Evolutionary conservation across 2,888 invertebrate genomes (phyloP).

Genomic region (Tanytarsus gracilentus): DNA sequence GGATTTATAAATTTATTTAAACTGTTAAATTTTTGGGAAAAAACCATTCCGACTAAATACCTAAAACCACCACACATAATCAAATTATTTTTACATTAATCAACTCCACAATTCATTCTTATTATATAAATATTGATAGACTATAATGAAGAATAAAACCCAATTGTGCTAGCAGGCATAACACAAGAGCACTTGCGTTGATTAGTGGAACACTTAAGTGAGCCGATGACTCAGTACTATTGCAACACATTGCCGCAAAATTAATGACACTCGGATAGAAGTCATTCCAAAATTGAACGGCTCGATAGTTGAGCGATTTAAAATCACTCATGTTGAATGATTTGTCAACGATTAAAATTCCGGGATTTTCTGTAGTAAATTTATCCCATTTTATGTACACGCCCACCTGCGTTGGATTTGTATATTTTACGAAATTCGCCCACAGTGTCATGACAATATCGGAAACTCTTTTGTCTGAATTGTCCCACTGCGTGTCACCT

Average conservation of each 20-base stretch:
- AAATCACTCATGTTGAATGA: slow-evolving; percentile 68
- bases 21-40: too few species aligned
- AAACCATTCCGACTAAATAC: too few species aligned
- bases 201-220: neutral
- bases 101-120: neutral
- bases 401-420: slow-evolving; percentile 61
- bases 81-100: slow-evolving; percentile 15
- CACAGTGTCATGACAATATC: slow-evolving; percentile 74
- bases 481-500: slow-evolving; percentile 60
- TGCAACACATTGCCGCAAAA: slow-evolving; percentile 67
- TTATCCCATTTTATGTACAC: slow-evolving; percentile 67
- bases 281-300: slow-evolving; percentile 75
- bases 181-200: neutral
- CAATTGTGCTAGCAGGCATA: slow-evolving; percentile 15
- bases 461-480: slow-evolving; percentile 65
- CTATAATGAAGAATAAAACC: neutral
- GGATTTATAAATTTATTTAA: too few species aligned
- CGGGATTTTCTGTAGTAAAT: slow-evolving; percentile 57
- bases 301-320: slow-evolving; percentile 60
- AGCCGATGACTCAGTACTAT: slow-evolving; percentile 42
- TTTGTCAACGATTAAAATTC: slow-evolving; percentile 63
- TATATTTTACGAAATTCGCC: slow-evolving; percentile 66
- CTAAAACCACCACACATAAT: too few species aligned
- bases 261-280: slow-evolving; percentile 69
- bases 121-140: neutral